phyloP scores from a whole-genome alignment of 2,888 invertebrate species.

The Rhagium mordax region DNA sequence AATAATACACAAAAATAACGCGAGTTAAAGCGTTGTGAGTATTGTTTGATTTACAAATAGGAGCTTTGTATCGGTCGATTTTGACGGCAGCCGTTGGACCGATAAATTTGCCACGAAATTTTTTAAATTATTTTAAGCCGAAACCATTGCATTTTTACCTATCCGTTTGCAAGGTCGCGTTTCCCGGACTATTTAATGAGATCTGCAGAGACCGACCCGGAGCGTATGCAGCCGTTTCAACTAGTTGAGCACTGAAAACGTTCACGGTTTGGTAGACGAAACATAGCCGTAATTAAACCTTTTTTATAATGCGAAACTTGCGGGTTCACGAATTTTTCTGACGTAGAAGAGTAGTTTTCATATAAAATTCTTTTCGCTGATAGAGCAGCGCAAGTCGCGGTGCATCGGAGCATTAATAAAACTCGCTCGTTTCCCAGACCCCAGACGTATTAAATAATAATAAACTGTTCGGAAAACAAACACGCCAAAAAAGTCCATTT shows the following conservation, averaged over 20 bases:
- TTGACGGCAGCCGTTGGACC: background rate
- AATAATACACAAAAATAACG: background rate
- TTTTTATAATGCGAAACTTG: background rate
- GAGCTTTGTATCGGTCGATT: background rate
- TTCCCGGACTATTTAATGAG: too few species aligned
- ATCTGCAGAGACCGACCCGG: too few species aligned
- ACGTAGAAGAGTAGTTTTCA: background rate
- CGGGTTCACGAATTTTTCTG: background rate
- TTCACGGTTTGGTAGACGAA: too few species aligned
- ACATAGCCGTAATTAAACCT: background rate
- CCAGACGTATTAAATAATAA: slow-evolving; percentile 31
- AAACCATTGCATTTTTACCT: too few species aligned
- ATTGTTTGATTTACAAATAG: background rate
- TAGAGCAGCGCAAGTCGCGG: background rate
- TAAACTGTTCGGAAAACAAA: slow-evolving; percentile 25
- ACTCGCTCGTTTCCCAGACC: background rate
- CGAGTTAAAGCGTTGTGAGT: background rate
- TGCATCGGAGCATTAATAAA: slow-evolving; percentile 5
- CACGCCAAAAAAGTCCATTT: slow-evolving; percentile 23
- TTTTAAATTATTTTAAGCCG: too few species aligned
- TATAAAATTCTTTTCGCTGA: background rate
- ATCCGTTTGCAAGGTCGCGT: too few species aligned
- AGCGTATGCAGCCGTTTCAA: too few species aligned
- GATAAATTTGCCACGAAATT: background rate
- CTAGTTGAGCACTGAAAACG: too few species aligned